These are phyloP conservation scores for Sphenopsis melanotis DNA, from an alignment of 2,797 vertebrate species.

Conservation along the genomic window DNA sequence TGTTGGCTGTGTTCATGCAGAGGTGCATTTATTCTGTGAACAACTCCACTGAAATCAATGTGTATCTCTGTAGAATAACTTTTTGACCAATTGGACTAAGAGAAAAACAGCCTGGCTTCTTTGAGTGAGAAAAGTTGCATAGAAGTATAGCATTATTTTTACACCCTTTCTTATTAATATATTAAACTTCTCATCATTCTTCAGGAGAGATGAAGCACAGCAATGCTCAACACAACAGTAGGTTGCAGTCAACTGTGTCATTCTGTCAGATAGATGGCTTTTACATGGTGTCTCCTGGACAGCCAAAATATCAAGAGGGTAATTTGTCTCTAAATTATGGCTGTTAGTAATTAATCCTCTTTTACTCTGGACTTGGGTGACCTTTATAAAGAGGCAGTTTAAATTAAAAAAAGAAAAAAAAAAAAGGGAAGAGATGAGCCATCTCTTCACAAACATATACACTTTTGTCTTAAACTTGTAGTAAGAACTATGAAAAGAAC, in stretches of 20 bases:
- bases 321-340: slow-evolving; percentile 56
- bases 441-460: not conserved
- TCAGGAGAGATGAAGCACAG: not conserved
- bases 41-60: not conserved
- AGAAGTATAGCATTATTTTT: not conserved
- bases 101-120: not conserved
- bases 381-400: slow-evolving; percentile 32
- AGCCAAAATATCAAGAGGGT: slow-evolving; percentile 36
- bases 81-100: not conserved
- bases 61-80: not conserved
- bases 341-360: slow-evolving; percentile 46
- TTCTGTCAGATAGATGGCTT: slow-evolving; percentile 23
- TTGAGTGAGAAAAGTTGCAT: not conserved
- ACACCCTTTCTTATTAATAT: not conserved
- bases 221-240: not conserved
- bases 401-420: not conserved
- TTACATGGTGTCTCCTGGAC: not conserved
- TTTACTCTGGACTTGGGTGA: slow-evolving; percentile 33
- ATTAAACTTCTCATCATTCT: not conserved
- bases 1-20: not conserved
- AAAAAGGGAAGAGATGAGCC: not conserved
- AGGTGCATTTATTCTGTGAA: not conserved
- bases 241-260: not conserved
- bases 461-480: not conserved
- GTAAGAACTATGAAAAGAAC: not conserved